Evolutionary conservation across 1,140 invertebrate species (phyloP).

Genomic region (Rhopalosiphum padi): DNA sequence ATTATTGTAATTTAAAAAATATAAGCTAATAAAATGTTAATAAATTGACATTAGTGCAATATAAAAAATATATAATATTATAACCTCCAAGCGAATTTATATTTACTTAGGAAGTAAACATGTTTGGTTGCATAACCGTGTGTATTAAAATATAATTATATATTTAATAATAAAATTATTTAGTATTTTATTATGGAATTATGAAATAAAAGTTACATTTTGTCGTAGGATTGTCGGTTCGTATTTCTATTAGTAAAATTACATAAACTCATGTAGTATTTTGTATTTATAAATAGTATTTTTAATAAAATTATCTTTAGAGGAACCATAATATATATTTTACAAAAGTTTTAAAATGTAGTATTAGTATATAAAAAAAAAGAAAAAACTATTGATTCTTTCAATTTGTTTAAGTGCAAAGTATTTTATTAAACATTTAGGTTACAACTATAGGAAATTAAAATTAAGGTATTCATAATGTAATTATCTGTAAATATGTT

Average conservation of each 20-base stretch:
- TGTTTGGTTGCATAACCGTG: background rate
- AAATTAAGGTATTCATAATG: background rate
- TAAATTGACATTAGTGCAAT: background rate
- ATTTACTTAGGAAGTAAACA: background rate
- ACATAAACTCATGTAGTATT: background rate
- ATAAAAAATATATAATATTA: background rate
- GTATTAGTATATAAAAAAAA: background rate
- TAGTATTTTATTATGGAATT: background rate
- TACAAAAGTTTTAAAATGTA: background rate
- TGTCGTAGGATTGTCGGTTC: background rate
- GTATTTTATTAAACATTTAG: background rate
- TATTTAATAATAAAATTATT: background rate
- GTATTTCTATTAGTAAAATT: background rate
- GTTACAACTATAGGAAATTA: background rate
- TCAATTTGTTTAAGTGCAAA: background rate
- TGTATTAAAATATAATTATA: background rate
- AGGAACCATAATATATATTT: background rate
- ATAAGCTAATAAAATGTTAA: background rate
- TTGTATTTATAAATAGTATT: background rate
- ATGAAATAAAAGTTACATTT: background rate
- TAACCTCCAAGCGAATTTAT: background rate
- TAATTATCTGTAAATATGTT: background rate
- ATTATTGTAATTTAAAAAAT: slow-evolving; percentile 3
- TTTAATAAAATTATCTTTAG: background rate
- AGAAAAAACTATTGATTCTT: background rate